Conservation (phyloP, 2,797 vertebrate genomes). For the Morelia viridis region DNA sequence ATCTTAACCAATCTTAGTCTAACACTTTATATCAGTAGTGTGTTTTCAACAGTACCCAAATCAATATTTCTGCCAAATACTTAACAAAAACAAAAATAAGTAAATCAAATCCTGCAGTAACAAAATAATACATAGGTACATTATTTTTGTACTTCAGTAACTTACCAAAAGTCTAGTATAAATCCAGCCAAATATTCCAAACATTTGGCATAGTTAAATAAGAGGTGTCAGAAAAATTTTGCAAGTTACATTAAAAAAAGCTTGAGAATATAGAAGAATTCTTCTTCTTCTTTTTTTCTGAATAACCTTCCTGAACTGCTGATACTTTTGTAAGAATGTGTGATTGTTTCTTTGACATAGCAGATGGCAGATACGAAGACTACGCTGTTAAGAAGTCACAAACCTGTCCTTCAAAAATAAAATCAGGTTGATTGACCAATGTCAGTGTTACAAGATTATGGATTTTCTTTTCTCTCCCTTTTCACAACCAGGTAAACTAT, state of each 20-base stretch:
- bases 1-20: background rate
- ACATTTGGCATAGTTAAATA: background rate
- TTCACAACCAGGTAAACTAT: background rate
- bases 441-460: background rate
- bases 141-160: constrained; percentile 10
- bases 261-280: background rate
- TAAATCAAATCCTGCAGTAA: constrained; percentile 3
- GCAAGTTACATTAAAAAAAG: background rate
- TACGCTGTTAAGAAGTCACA: background rate
- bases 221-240: background rate
- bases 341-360: background rate
- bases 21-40: background rate
- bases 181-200: background rate
- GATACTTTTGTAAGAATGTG: background rate
- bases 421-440: background rate
- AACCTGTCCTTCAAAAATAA: background rate
- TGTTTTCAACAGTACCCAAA: constrained; percentile 7
- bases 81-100: background rate
- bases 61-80: rapidly evolving
- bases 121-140: background rate
- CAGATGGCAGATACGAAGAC: background rate
- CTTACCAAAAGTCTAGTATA: background rate
- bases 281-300: background rate
- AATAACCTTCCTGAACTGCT: background rate
- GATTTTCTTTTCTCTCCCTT: background rate